These are phyloP conservation scores for Spinus olivaceus DNA, from an alignment of 2,797 vertebrate genomes.

Conservation along the genomic window DNA sequence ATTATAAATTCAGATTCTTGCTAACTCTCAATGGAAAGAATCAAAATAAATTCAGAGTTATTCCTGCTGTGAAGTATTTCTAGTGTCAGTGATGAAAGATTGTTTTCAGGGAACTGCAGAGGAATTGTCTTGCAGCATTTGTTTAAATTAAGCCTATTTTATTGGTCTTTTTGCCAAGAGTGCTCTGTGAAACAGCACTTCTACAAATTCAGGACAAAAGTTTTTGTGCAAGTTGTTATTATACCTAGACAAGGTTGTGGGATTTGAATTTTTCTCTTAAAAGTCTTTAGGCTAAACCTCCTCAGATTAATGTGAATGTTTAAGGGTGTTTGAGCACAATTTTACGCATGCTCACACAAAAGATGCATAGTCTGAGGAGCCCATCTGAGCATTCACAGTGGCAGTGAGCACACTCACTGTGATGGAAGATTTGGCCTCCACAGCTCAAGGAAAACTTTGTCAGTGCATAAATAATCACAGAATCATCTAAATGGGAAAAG, in stretches of 20 bases:
- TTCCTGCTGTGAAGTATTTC: not conserved
- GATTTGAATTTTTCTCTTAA: not conserved
- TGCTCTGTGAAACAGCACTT: not conserved
- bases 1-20: conserved; percentile 8
- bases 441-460: not conserved
- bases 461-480: not conserved
- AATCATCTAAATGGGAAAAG: not conserved
- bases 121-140: not conserved
- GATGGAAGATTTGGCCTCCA: not conserved
- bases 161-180: not conserved
- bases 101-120: not conserved
- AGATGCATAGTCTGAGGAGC: not conserved
- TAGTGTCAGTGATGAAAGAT: not conserved
- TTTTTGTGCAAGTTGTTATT: not conserved
- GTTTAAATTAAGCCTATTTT: not conserved
- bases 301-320: not conserved
- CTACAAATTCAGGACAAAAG: not conserved
- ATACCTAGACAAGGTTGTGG: too few species aligned
- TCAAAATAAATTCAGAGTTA: not conserved
- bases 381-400: not conserved
- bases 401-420: accelerated
- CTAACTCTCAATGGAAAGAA: not conserved
- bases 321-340: not conserved
- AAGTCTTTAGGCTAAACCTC: not conserved
- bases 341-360: not conserved